These are phyloP conservation scores for Balaeniceps rex DNA, from an alignment of 2,113 vertebrate genomes.

Conservation along the genomic window DNA sequence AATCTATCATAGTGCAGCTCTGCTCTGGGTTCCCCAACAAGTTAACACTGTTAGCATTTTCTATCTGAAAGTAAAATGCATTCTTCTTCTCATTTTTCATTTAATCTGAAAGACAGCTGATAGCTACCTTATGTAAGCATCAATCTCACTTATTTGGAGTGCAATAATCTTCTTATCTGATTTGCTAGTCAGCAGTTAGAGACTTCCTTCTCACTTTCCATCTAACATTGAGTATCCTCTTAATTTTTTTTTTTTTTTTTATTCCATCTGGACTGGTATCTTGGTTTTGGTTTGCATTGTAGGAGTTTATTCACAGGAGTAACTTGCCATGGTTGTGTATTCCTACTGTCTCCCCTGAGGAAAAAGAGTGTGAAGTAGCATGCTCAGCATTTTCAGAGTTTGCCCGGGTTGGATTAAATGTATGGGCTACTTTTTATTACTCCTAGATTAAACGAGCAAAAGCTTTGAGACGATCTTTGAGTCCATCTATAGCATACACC, in stretches of 20 bases:
- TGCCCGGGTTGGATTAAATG: background rate
- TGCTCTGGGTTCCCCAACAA: slow-evolving; percentile 9
- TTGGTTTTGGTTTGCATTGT: background rate
- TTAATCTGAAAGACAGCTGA: background rate
- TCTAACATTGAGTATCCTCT: background rate
- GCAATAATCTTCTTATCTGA: background rate
- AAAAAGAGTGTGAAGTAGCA: rapidly evolving
- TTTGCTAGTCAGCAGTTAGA: background rate
- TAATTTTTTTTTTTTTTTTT: background rate
- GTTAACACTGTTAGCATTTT: background rate
- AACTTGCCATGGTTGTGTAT: background rate
- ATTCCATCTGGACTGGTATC: background rate
- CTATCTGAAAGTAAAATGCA: background rate
- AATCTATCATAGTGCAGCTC: slow-evolving; percentile 40
- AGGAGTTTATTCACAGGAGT: background rate
- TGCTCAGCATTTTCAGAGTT: background rate
- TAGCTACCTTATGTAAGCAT: background rate
- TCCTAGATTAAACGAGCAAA: background rate
- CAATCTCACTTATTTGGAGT: background rate
- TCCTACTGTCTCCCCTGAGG: background rate
- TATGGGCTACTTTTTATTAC: background rate
- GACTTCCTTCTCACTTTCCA: background rate
- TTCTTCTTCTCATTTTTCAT: background rate
- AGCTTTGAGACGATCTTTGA: background rate
- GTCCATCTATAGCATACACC: background rate